A percentile compares a stretch with the other conserved stretches of the same genome.
Evolutionary conservation across 2,797 vertebrate genomes (phyloP).

Genomic region (Mastacembelus armatus): DNA sequence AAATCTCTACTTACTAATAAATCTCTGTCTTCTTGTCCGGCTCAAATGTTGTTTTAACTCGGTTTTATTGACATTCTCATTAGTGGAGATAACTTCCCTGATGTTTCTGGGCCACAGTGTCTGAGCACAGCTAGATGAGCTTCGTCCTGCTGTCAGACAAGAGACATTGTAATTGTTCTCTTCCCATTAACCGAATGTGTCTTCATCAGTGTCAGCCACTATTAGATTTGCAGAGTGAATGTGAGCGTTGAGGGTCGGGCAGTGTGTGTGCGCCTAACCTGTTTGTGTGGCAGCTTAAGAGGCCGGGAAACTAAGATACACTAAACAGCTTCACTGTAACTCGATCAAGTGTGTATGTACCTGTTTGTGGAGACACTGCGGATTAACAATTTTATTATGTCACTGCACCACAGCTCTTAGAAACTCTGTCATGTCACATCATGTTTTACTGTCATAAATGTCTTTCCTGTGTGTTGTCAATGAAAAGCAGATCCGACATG

Average conservation of each 20-base stretch:
- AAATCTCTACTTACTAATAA: no score
- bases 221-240: slow-evolving; percentile 54
- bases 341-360: neutral
- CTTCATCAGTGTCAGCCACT: slow-evolving; percentile 62
- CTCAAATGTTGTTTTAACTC: no score
- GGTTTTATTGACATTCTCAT: no score
- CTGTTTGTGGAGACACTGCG: neutral
- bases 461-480: neutral
- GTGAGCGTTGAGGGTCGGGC: no score
- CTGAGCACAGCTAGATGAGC: neutral
- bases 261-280: neutral
- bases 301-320: neutral
- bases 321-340: neutral
- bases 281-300: neutral
- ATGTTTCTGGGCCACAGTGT: neutral
- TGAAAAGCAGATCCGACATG: neutral
- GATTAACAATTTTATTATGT: neutral
- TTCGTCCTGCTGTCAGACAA: slow-evolving; percentile 28
- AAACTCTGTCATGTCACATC: no score
- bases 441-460: neutral
- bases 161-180: slow-evolving; percentile 40
- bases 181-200: slow-evolving; percentile 52
- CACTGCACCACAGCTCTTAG: neutral
- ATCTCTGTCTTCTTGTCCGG: no score
- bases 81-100: no score